Conservation (phyloP, 2,113 vertebrate species). For the Lichenostomus cassidix region DNA sequence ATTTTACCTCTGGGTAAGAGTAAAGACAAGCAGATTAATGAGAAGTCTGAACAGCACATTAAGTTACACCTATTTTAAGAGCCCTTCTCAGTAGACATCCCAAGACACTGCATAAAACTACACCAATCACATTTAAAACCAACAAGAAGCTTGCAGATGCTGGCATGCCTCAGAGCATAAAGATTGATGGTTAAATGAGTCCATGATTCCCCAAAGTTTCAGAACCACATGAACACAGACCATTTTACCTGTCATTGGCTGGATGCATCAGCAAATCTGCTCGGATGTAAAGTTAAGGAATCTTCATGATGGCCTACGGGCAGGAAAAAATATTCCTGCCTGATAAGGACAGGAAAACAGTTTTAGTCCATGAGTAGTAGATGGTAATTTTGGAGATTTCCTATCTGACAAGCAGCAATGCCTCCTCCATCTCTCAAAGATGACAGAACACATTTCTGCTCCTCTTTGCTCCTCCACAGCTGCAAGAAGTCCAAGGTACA, state of each 20-base stretch:
- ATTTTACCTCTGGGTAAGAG: constrained; percentile 48
- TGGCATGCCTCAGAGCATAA: neutral
- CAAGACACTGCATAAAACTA: neutral
- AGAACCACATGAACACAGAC: neutral
- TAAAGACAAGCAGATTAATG: constrained; percentile 54
- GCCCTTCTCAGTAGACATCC: constrained; percentile 2
- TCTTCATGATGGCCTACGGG: neutral
- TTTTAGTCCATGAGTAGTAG: neutral
- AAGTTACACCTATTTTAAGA: constrained; percentile 50
- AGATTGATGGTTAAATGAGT: neutral
- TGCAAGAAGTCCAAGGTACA: neutral
- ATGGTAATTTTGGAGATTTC: neutral
- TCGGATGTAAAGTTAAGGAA: neutral
- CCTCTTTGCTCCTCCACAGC: neutral
- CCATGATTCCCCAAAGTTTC: neutral
- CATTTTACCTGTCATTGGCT: neutral
- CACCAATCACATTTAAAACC: neutral
- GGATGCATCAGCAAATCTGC: neutral
- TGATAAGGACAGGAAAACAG: neutral
- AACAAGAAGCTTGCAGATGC: neutral
- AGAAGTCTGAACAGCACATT: constrained; percentile 31
- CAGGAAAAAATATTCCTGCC: neutral
- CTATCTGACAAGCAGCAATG: neutral
- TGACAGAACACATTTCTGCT: neutral
- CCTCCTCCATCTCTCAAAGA: neutral